Base-by-base conservation (phyloP, 2,113 vertebrate genomes). In the Sitta europaea region DNA sequence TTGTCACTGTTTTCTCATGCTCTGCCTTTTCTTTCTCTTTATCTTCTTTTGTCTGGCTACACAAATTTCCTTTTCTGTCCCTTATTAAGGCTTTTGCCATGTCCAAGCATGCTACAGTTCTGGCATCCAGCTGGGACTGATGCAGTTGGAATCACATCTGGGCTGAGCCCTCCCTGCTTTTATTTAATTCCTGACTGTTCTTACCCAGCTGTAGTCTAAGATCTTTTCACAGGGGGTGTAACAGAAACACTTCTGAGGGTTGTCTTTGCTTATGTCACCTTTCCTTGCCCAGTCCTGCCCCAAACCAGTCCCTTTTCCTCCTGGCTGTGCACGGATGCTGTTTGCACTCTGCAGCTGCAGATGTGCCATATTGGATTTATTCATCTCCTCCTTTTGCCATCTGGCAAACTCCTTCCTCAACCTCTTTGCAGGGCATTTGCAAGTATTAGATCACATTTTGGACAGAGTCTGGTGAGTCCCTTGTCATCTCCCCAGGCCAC, bases 391-490 rank as follows among this genome's bases (percentile, higher is more conserved):
- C 7, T 55, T 77, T 62, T 58, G 45, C 61, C 88, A 71, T 36
- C 81, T 91, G 90, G 76, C 31, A 83, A 89, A 55, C 28, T 65
- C 22, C 10, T 86, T 73, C 67, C 63, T 65, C 3, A 3, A 43
- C 1, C 0, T 40, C 57, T 72, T 33, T 63, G 62, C 0, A 0
- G 12, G 36, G 24, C 2, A 11, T 63, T 67, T 58, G 38, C 29
- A 33, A 82, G 72, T 67, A 43, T 33, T 9, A 54, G 45, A 63
- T 86, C 62, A 65, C 2, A 0, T 80, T 89, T 83, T 2, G 4
- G 65, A 51, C 18, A 6, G 33, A 33, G 33, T 35, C 71, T 62
- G 38, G 6, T 13, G 8, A 23, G 13, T 27, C 16, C 16, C 11
- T 71, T 9, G 2, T 54, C 27, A 9, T 28, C 16, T 58, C 38